A percentile compares a stretch with the other conserved stretches of the same genome.
Conservation (phyloP, 2,113 vertebrate genomes). For the Rana temporaria region DNA sequence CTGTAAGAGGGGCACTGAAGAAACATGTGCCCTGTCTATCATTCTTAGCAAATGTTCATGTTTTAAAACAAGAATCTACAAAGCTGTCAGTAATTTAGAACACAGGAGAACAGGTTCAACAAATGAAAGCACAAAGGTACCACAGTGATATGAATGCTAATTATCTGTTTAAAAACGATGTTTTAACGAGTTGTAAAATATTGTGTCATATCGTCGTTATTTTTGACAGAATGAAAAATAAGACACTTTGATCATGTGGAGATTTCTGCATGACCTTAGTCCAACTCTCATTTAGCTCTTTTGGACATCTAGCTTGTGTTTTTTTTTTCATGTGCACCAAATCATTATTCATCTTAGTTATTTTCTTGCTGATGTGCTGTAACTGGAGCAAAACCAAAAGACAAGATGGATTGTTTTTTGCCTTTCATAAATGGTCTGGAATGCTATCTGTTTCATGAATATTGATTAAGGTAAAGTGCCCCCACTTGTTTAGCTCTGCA, state of each 20-base stretch:
- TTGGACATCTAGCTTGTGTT: constrained; percentile 22
- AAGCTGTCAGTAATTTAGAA: too few species aligned
- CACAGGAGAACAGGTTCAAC: too few species aligned
- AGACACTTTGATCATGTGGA: constrained; percentile 29
- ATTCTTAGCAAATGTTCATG: too few species aligned
- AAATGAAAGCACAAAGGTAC: not conserved
- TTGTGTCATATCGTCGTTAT: constrained; percentile 7
- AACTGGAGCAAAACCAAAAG: constrained; percentile 40
- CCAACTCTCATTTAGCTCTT: constrained; percentile 37
- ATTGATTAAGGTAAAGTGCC: constrained; percentile 48
- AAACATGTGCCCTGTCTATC: too few species aligned
- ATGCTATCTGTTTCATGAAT: constrained; percentile 49
- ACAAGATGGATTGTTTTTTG: constrained; percentile 40
- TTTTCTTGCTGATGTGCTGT: constrained; percentile 45
- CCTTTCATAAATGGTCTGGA: constrained; percentile 27
- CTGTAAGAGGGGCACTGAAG: too few species aligned
- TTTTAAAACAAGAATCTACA: too few species aligned
- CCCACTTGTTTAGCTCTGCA: constrained; percentile 27
- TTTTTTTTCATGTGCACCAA: constrained; percentile 19
- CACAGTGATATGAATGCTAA: constrained; percentile 3
- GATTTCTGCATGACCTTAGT: constrained; percentile 37
- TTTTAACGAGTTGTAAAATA: constrained; percentile 40
- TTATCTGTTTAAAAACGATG: constrained; percentile 4
- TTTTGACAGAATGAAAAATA: constrained; percentile 43
- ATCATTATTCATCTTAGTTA: constrained; percentile 47